phyloP scores from a whole-genome alignment of 1,140 invertebrate genomes.

The Ditylenchus dipsaci region DNA sequence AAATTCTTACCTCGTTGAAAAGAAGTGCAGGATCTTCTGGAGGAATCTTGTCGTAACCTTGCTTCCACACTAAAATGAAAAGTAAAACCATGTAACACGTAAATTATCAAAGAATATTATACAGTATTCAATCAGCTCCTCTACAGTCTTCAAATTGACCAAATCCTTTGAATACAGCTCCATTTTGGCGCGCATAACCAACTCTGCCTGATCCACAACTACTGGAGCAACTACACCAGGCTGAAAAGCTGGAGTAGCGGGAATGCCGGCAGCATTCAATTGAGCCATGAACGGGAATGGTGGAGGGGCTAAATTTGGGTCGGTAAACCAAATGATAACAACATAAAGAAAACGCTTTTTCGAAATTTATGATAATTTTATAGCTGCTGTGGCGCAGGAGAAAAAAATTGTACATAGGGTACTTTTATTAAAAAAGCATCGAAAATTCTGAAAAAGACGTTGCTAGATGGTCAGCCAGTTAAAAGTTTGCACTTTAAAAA shows the following conservation, averaged over 20 bases:
- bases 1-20: conserved; percentile 11
- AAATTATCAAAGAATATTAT: neutral
- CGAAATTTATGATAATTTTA: too few species aligned
- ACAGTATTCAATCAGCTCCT: conserved; percentile 26
- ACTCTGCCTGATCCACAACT: conserved; percentile 1
- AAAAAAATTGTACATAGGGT: too few species aligned
- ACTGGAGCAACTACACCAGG: neutral
- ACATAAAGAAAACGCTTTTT: too few species aligned
- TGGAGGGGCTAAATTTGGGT: neutral
- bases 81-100: conserved; percentile 2
- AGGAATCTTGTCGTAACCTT: conserved; percentile 21
- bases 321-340: too few species aligned
- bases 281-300: neutral
- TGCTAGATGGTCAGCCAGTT: too few species aligned
- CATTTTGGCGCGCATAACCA: conserved; percentile 33
- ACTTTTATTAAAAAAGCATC: too few species aligned
- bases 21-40: conserved; percentile 26
- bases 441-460: too few species aligned
- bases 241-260: neutral
- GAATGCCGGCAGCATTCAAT: neutral
- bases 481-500: too few species aligned
- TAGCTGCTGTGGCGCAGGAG: too few species aligned
- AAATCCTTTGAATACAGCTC: conserved; percentile 18
- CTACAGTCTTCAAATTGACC: conserved; percentile 9
- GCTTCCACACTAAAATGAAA: conserved; percentile 25